These are phyloP conservation scores for Notoglanidium macrostoma DNA, from an alignment of 2,797 vertebrate genomes.

Conservation along the genomic window DNA sequence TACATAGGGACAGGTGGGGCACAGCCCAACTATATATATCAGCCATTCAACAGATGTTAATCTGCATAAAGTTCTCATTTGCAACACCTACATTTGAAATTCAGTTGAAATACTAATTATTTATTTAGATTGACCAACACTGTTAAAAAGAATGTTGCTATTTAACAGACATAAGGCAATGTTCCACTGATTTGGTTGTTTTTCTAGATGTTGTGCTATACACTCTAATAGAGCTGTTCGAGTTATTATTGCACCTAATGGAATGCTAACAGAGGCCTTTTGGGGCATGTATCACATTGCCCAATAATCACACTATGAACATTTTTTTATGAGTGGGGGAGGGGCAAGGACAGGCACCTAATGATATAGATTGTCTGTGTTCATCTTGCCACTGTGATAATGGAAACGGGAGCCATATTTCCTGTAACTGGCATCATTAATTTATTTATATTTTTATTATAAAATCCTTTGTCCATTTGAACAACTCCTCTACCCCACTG, in stretches of 20 bases:
- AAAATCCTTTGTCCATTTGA: neutral
- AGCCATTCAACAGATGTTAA: neutral
- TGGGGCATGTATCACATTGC: neutral
- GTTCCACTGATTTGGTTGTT: neutral
- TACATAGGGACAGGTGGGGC: neutral
- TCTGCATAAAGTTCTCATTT: neutral
- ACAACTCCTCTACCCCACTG: neutral
- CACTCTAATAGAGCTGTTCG: neutral
- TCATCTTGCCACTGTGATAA: neutral
- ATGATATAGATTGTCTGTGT: neutral
- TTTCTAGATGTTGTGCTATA: neutral
- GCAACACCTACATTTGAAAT: neutral
- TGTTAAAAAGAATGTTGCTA: neutral
- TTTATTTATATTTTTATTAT: constrained; percentile 4
- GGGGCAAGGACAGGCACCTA: neutral
- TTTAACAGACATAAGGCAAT: neutral
- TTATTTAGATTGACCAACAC: neutral
- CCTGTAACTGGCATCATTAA: neutral
- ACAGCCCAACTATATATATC: neutral
- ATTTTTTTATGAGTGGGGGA: neutral
- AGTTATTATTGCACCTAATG: neutral
- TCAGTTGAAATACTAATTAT: neutral
- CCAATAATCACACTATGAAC: neutral
- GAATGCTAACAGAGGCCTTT: neutral
- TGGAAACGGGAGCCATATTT: neutral